These are phyloP conservation scores for Drosophila falleni DNA, from an alignment of 2,888 invertebrate species.

Conservation along the genomic window DNA sequence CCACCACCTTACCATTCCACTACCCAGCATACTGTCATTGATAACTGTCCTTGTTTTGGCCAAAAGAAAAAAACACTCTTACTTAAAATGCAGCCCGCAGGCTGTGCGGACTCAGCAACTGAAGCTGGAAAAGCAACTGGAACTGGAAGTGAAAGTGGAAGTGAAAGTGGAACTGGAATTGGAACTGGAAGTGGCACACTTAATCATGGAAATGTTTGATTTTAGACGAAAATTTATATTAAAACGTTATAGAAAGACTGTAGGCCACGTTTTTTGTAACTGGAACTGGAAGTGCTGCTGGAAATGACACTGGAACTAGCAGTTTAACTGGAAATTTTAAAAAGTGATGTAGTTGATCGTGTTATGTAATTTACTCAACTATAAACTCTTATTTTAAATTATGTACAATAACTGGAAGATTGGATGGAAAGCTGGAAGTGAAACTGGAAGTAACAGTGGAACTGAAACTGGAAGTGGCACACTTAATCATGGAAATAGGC, in stretches of 20 bases:
- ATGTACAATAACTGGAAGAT: too few species aligned
- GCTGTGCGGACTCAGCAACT: constrained; percentile 27
- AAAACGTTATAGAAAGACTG: not conserved
- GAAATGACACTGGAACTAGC: not conserved
- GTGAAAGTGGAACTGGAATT: constrained; percentile 19
- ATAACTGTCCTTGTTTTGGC: constrained; percentile 32
- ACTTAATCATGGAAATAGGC: not conserved
- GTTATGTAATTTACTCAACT: too few species aligned
- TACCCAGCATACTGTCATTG: constrained; percentile 41
- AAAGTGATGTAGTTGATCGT: too few species aligned
- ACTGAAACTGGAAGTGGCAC: not conserved
- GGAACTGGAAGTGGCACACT: constrained; percentile 51
- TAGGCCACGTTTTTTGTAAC: too few species aligned
- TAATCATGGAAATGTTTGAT: constrained; percentile 75
- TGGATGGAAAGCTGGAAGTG: not conserved
- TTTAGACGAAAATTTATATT: not conserved
- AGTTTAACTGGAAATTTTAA: too few species aligned
- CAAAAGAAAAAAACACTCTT: constrained; percentile 13
- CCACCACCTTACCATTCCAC: not conserved
- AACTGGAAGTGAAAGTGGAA: constrained; percentile 25
- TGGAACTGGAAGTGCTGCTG: not conserved
- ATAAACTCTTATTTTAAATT: too few species aligned
- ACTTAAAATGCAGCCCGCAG: constrained; percentile 58
- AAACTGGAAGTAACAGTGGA: not conserved
- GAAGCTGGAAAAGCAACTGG: constrained; percentile 31